Evolutionary conservation across 2,113 vertebrate genomes (phyloP).

Genomic region (Galemys pyrenaicus): DNA sequence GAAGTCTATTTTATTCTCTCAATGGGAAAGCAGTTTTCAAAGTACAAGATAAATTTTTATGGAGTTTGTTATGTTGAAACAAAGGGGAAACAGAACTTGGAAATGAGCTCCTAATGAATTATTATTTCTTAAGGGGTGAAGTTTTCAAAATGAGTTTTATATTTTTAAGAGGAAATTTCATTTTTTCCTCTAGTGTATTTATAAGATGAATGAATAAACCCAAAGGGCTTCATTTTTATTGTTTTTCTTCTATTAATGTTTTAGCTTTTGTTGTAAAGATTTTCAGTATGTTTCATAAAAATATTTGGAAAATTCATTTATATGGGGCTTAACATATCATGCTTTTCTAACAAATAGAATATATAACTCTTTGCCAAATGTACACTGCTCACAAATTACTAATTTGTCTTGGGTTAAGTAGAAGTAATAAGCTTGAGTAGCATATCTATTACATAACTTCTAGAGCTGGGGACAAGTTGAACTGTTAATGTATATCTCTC

Average conservation of each 20-base stretch:
- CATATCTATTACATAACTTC: background rate
- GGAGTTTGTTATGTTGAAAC: slow-evolving; percentile 28
- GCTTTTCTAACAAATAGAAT: background rate
- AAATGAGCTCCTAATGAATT: slow-evolving; percentile 48
- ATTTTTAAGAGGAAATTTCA: slow-evolving; percentile 40
- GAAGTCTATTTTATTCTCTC: background rate
- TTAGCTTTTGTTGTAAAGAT: slow-evolving; percentile 8
- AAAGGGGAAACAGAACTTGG: background rate
- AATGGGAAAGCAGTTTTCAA: background rate
- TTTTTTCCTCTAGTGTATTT: background rate
- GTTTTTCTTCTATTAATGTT: slow-evolving; percentile 14
- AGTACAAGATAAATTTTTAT: background rate
- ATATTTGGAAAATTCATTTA: slow-evolving; percentile 18
- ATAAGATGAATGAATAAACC: slow-evolving; percentile 48
- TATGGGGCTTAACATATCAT: background rate
- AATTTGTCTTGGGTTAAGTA: slow-evolving; percentile 21
- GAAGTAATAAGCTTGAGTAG: background rate
- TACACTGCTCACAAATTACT: background rate
- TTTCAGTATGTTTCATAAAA: slow-evolving; percentile 23
- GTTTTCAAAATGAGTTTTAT: slow-evolving; percentile 31
- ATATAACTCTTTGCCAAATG: background rate
- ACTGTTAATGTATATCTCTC: background rate
- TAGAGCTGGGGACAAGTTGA: background rate
- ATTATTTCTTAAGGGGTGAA: slow-evolving; percentile 34
- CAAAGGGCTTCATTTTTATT: slow-evolving; percentile 45